Percentiles rank a stretch among this genome's conserved stretches.
These are phyloP conservation scores for Melanaphis sacchari DNA, from an alignment of 1,140 invertebrate genomes.

Conservation along the genomic window DNA sequence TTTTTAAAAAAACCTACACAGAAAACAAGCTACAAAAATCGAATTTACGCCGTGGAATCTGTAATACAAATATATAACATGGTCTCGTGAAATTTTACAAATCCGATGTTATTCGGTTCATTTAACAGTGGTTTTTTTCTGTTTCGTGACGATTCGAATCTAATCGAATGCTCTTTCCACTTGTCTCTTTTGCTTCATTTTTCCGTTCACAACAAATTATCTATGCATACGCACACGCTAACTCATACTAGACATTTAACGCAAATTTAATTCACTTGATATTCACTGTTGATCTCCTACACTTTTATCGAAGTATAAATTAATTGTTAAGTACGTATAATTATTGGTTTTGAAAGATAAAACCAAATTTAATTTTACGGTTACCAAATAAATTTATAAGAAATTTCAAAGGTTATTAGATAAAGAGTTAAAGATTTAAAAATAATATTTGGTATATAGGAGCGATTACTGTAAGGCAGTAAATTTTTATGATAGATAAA, in stretches of 20 bases:
- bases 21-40: neutral
- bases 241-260: neutral
- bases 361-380: conserved; percentile 6
- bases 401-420: neutral
- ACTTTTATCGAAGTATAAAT: neutral
- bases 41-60: neutral
- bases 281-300: too few relatives aligned
- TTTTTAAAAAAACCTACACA: neutral
- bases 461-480: neutral
- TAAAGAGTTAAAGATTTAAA: neutral
- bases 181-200: neutral
- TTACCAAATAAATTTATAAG: neutral
- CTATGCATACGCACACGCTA: neutral
- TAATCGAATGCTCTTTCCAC: conserved; percentile 7
- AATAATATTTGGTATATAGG: neutral
- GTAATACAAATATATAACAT: neutral
- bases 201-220: neutral
- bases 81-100: conserved; percentile 15
- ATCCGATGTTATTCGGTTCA: conserved; percentile 26
- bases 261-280: neutral
- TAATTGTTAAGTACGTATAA: neutral
- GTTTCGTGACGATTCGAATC: neutral
- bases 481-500: neutral
- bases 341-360: neutral
- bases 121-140: conserved; percentile 45